Conservation (phyloP, 2,888 invertebrate genomes). For the Volucella bombylans region DNA sequence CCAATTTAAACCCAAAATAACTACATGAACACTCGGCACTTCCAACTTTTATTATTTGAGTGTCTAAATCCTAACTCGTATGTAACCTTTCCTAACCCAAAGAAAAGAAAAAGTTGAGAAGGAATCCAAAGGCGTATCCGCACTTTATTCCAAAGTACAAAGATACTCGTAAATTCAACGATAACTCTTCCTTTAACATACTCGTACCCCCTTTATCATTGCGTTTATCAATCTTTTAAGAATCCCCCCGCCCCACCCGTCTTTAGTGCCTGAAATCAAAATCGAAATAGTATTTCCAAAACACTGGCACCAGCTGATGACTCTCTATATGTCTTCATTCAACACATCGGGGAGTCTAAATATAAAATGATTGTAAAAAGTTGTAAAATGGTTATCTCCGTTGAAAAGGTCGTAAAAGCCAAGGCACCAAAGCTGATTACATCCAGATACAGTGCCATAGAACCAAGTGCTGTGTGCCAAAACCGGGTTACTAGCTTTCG, state of each 20-base stretch:
- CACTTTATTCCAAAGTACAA: not conserved
- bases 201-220: no score
- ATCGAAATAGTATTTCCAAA: constrained; percentile 20
- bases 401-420: constrained; percentile 49
- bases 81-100: no score
- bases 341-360: constrained; percentile 18
- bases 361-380: constrained; percentile 28
- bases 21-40: no score
- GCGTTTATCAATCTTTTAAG: not conserved
- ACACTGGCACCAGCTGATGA: constrained; percentile 38
- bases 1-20: no score
- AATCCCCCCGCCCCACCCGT: constrained; percentile 5
- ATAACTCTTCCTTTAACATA: not conserved
- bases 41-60: no score
- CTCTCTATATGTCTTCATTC: constrained; percentile 18
- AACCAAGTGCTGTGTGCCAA: not conserved
- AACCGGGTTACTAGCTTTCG: constrained; percentile 35
- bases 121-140: constrained; percentile 15
- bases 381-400: constrained; percentile 53
- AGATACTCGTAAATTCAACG: not conserved
- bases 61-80: no score
- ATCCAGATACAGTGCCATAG: constrained; percentile 7
- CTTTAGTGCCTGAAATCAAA: constrained; percentile 44
- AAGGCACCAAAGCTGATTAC: constrained; percentile 16
- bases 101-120: no score